Conservation (phyloP, 2,797 vertebrate species). For the Diplodus sargus region DNA sequence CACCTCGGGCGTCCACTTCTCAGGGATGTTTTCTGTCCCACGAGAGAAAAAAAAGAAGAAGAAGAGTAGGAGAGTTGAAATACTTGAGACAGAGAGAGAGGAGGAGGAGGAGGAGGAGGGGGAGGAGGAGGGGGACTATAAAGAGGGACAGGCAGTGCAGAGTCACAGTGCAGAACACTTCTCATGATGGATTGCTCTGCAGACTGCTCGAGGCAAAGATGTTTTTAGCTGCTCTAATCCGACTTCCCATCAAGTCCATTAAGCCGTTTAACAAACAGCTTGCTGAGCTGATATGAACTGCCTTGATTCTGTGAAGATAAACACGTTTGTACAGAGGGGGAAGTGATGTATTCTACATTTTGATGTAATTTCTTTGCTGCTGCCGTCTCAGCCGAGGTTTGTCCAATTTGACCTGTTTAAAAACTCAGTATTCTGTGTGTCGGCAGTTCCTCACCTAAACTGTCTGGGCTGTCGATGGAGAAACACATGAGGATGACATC, state of each 20-base stretch:
- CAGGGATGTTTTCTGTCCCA: slow-evolving; percentile 94
- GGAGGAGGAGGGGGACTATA: slow-evolving; percentile 16
- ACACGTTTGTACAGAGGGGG: background rate
- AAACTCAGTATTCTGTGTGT: background rate
- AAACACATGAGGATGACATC: slow-evolving; percentile 99
- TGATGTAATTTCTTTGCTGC: background rate
- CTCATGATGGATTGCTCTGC: slow-evolving; percentile 69
- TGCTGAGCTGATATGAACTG: slow-evolving; percentile 27
- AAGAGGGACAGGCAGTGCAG: slow-evolving; percentile 50
- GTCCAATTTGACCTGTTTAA: background rate
- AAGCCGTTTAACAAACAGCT: slow-evolving; percentile 58
- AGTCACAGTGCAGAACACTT: slow-evolving; percentile 55
- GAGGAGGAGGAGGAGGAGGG: background rate
- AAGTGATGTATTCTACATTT: fast-evolving
- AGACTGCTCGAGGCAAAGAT: slow-evolving; percentile 58
- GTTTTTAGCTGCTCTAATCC: slow-evolving; percentile 72
- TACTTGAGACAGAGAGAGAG: slow-evolving; percentile 5
- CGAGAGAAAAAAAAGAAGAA: slow-evolving; percentile 28
- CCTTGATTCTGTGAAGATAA: slow-evolving; percentile 24
- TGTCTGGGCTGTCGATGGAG: slow-evolving; percentile 97
- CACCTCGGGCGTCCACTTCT: slow-evolving; percentile 99
- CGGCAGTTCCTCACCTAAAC: slow-evolving; percentile 87
- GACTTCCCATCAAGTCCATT: slow-evolving; percentile 61
- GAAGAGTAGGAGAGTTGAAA: slow-evolving; percentile 13
- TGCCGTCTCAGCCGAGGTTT: too few species aligned